Conservation (phyloP, 2,888 invertebrate genomes). For the Apomyelois bistriatella region DNA sequence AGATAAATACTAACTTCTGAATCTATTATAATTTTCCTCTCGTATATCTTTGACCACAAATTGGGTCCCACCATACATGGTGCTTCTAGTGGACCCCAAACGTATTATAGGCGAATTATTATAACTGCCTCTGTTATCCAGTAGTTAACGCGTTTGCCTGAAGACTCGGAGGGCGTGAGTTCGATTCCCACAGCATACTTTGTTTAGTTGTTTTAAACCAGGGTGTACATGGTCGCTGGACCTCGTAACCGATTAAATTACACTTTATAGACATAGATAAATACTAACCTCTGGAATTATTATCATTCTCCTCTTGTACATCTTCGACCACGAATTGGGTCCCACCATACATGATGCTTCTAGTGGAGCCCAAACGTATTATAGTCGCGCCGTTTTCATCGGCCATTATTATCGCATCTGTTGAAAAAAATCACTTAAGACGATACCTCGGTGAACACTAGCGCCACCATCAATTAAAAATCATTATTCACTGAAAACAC, state of each 20-base stretch:
- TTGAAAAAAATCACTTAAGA: constrained; percentile 22
- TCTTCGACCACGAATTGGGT: constrained; percentile 44
- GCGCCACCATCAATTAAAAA: too few relatives aligned
- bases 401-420: constrained; percentile 62
- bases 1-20: background rate
- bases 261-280: too few relatives aligned
- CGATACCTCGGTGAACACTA: too few relatives aligned
- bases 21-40: constrained; percentile 28
- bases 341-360: constrained; percentile 52
- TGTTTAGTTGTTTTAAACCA: too few relatives aligned
- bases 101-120: constrained; percentile 55
- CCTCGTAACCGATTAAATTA: too few relatives aligned
- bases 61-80: constrained; percentile 51
- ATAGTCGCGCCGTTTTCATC: constrained; percentile 51
- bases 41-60: constrained; percentile 37
- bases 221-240: too few relatives aligned
- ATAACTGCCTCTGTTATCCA: too few relatives aligned
- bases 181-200: too few relatives aligned
- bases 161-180: too few relatives aligned
- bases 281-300: constrained; percentile 19
- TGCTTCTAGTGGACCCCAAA: constrained; percentile 53
- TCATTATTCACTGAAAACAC: too few relatives aligned
- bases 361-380: constrained; percentile 53
- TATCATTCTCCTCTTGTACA: constrained; percentile 25
- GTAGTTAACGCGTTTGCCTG: too few relatives aligned